Base-by-base conservation (phyloP, 1,140 invertebrate species). In the Diachasmimorpha longicaudata region DNA sequence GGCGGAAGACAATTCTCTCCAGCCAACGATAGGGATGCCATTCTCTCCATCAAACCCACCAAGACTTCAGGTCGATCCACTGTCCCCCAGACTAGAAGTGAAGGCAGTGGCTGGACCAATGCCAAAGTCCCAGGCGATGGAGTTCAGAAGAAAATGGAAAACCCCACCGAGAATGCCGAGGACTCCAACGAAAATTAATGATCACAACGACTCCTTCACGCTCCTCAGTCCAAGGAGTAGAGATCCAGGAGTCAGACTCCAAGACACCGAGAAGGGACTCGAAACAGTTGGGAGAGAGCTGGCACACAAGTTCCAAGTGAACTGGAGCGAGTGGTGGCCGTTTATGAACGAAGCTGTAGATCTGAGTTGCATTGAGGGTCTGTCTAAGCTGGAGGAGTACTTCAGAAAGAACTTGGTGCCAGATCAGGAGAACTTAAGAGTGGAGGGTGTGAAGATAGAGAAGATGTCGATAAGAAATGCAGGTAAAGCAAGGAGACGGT, bases 271-370 rank as follows among this genome's bases (percentile, higher is more conserved):
- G 55, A 97, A 97, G 86, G 96, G 96, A 0, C 87, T 97, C 11
- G 96, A 98, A 89, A 89, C 92, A 79, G 90, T 96, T 69, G 96
- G 96, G 66, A 31, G 95, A 78, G 90, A 92, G 74, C 82, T 97
- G 77, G 96, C 96, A 2, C 91, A 92, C 78, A 90, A 95, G 83
- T 91, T 93, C 84, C 91, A 93, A 37, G 90, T 97, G 0, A 89
- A 90, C n/a, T 98, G 96, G 96, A 93, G 93, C 77, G 97, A 98
- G 84, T 96, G 96, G 85, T 98, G 96, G 96, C 92, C 93, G 2
- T 98, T 98, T 84, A 87, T 98, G 6, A 92, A 95, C 79, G 91
- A 90, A 5, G 97, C 95, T 84, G 91, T 93, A 8, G 93, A 98
- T 88, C 89, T 98, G 2, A 85, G 92, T 0, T 92, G 92, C 0